Base-by-base conservation (phyloP, 2,888 invertebrate species). In the Cyclophora albipunctata region DNA sequence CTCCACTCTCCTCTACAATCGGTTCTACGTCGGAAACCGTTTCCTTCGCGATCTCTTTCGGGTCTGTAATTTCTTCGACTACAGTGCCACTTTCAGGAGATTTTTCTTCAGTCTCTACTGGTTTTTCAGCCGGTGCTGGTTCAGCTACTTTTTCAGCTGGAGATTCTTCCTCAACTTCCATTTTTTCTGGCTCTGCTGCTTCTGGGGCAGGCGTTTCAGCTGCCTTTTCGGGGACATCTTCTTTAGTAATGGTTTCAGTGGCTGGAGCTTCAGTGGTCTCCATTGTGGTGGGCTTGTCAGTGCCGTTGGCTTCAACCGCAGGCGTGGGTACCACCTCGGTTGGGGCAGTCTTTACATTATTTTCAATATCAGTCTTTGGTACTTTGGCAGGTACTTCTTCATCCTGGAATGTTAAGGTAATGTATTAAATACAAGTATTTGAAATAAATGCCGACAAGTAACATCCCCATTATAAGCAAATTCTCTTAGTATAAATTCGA, bases 321-420 rank as follows among this genome's bases (percentile, higher is more conserved):
- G 40, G 7, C 5, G 40, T 35, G 40, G 4, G 44, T 44, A 46
- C 40, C 37, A n/a, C 43, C 5, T 45, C 41, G 2, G 57, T 61
- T 40, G 64, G 45, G 48, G 63, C 52, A 46, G 72, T 62, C 62
- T 81, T 82, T 41, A 78, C 73, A 57, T 78, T 78, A 42, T 63
- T 66, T 61, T 74, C 80, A 6, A 65, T 58, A 57, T 86, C 86
- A 57, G 89, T 90, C 73, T 91, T 91, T 34, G 88, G 78, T 45
- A 91, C 71, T 78, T 91, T 91, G 34, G 90, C 75, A 34, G 91
- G 91, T 42, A 61, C 53, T 58, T 86, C 37, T 50, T 81, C 81
- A 43, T 83, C 74, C 80, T 81, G 78, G 53, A 83, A 77, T 43
- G 4, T 34, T 7, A 54, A 45, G 20, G 20, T 42, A 46, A 42